Percentiles rank a stretch among this genome's conserved stretches.
These are phyloP conservation scores for Heliconius melpomene DNA, from an alignment of 1,140 invertebrate genomes.

Conservation along the genomic window DNA sequence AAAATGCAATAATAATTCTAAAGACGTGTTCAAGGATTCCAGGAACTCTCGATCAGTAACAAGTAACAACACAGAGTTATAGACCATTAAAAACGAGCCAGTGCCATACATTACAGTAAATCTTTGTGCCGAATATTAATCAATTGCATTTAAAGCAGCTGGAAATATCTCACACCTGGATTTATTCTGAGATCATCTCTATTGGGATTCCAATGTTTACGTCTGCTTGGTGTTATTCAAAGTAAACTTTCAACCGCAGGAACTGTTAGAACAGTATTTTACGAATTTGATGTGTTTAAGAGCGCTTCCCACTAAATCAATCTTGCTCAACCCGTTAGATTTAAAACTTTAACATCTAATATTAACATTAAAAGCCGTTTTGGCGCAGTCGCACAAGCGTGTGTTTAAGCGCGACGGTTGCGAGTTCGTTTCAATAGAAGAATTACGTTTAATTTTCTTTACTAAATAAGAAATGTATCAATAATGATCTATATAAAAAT, in stretches of 20 bases:
- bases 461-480: too few relatives aligned
- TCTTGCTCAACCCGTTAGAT: neutral
- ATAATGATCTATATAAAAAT: neutral
- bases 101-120: neutral
- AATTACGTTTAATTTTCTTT: too few relatives aligned
- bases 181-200: slow-evolving; percentile 51
- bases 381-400: too few relatives aligned
- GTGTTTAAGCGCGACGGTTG: too few relatives aligned
- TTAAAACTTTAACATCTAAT: neutral
- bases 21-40: too few relatives aligned
- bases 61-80: neutral
- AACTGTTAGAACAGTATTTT: slow-evolving; percentile 26
- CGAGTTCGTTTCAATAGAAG: too few relatives aligned
- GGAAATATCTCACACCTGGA: slow-evolving; percentile 41
- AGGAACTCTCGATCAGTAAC: neutral
- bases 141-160: slow-evolving; percentile 10
- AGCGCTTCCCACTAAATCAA: slow-evolving; percentile 17
- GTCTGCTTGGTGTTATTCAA: slow-evolving; percentile 57
- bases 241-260: slow-evolving; percentile 43
- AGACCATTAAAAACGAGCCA: neutral
- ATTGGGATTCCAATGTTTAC: slow-evolving; percentile 49
- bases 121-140: slow-evolving; percentile 5
- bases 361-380: neutral
- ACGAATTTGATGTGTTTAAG: slow-evolving; percentile 33
- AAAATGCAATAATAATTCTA: too few relatives aligned